Evolutionary conservation across 1,140 invertebrate species (phyloP).

Genomic region (Pectinophora gossypiella): DNA sequence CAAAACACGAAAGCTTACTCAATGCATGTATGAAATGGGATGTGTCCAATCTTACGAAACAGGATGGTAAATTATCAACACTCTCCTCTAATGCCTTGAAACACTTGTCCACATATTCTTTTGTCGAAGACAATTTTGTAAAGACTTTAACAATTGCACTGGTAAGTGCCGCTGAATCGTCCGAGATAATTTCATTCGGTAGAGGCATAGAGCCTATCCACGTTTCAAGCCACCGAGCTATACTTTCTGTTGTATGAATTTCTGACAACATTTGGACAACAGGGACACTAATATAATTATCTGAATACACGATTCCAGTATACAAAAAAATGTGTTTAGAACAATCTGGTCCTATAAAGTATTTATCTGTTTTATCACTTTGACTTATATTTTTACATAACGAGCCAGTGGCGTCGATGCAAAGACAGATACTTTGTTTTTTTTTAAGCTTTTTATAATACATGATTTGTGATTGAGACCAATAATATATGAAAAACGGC

Average conservation of each 20-base stretch:
- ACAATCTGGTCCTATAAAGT: neutral
- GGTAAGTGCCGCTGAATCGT: neutral
- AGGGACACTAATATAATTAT: neutral
- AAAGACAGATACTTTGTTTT: neutral
- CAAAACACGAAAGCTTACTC: neutral
- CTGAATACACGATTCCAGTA: neutral
- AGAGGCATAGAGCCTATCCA: neutral
- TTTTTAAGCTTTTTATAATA: neutral
- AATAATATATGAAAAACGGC: neutral
- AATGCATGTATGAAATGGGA: neutral
- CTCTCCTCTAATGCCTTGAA: neutral
- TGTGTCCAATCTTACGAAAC: neutral
- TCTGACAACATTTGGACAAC: neutral
- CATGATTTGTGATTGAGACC: neutral
- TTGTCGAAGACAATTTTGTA: neutral
- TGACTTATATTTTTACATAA: neutral
- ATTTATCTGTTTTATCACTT: neutral
- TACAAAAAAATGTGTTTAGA: neutral
- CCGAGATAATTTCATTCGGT: neutral
- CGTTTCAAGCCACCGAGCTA: neutral
- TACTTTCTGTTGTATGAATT: neutral
- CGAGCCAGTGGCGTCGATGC: neutral
- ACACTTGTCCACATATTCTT: neutral
- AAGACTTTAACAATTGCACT: neutral
- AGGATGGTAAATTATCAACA: neutral